Conservation (phyloP, 1,140 invertebrate species). For the Drosophila albomicans region DNA sequence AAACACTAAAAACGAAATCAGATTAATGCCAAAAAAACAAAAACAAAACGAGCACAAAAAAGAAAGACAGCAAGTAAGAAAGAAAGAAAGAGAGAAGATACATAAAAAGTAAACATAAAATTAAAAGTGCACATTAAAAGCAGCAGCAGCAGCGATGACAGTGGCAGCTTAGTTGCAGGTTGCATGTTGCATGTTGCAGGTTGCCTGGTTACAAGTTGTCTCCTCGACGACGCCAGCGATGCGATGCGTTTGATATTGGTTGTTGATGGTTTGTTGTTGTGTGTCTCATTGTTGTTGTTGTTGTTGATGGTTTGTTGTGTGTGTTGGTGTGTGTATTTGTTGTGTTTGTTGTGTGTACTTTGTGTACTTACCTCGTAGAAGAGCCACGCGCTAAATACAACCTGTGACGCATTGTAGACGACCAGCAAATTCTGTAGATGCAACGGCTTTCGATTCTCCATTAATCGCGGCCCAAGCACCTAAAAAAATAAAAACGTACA, state of each 20-base stretch:
- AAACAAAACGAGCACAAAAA: conserved; percentile 6
- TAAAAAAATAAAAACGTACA: conserved; percentile 64
- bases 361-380: conserved; percentile 90
- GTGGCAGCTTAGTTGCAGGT: conserved; percentile 21
- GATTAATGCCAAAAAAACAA: conserved; percentile 60
- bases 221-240: conserved; percentile 47
- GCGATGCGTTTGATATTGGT: conserved; percentile 22
- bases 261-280: background rate
- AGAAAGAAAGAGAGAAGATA: conserved; percentile 35
- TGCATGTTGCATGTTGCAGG: background rate
- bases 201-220: conserved; percentile 14
- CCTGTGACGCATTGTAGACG: conserved; percentile 94
- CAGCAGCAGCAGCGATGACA: conserved; percentile 13
- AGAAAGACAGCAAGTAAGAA: conserved; percentile 17
- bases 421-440: conserved; percentile 92
- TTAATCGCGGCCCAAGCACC: conserved; percentile 91
- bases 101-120: conserved; percentile 42
- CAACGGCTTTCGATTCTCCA: conserved; percentile 94
- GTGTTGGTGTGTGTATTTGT: conserved; percentile 10
- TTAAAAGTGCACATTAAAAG: conserved; percentile 46
- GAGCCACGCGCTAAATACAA: conserved; percentile 93
- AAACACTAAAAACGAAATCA: conserved; percentile 87
- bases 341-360: conserved; percentile 11
- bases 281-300: conserved; percentile 11
- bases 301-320: conserved; percentile 3